phyloP scores from a whole-genome alignment of 2,888 invertebrate species.

The Oscheius myriophilus region DNA sequence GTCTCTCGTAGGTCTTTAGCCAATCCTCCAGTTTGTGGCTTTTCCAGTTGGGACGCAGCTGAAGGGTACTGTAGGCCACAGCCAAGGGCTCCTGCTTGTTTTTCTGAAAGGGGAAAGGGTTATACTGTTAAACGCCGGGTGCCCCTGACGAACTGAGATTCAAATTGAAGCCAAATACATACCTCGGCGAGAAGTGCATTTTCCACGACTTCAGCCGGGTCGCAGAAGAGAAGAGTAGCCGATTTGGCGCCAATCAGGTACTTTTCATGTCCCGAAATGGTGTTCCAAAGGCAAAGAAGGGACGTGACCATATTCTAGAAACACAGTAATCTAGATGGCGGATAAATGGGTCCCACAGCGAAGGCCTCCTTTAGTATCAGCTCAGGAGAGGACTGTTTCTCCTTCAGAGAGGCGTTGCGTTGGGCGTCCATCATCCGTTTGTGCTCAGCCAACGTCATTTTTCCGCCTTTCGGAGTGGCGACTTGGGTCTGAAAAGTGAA shows the following conservation, averaged over 20 bases:
- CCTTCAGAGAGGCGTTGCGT: background rate
- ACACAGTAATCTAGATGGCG: background rate
- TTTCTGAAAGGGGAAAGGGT: constrained; percentile 9
- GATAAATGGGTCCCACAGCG: background rate
- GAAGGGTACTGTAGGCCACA: constrained; percentile 18
- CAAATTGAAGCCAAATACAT: background rate
- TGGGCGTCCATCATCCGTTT: constrained; percentile 1
- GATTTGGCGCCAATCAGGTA: constrained; percentile 10
- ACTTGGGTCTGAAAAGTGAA: background rate
- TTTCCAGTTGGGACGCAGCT: constrained; percentile 26
- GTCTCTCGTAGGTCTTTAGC: constrained; percentile 14
- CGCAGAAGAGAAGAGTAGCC: constrained; percentile 7
- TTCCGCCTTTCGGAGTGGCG: background rate
- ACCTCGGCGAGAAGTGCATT: constrained; percentile 8
- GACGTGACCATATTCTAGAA: background rate
- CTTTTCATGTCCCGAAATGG: background rate
- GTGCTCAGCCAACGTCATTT: constrained; percentile 5
- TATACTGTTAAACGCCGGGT: too few relatives aligned
- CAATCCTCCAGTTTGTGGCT: constrained; percentile 7
- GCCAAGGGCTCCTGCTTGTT: constrained; percentile 14
- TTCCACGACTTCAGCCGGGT: constrained; percentile 20
- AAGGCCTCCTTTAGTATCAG: background rate
- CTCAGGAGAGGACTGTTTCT: constrained; percentile 6
- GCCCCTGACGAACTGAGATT: too few relatives aligned
- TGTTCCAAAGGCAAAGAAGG: constrained; percentile 3